Evolutionary conservation across 2,888 invertebrate genomes (phyloP).

Genomic region (Antitype chi): DNA sequence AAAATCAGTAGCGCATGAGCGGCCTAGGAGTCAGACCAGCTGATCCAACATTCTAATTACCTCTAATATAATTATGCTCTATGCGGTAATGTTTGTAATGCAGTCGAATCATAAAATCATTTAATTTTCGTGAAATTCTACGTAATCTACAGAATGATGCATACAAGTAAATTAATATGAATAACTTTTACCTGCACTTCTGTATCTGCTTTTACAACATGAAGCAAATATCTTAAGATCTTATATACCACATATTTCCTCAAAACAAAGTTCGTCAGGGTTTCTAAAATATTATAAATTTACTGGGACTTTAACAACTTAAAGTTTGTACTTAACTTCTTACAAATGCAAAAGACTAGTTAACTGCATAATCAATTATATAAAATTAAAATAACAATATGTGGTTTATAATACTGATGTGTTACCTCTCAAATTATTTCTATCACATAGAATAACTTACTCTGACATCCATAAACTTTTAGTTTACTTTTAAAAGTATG

Average conservation of each 20-base stretch:
- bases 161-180: constrained; percentile 15
- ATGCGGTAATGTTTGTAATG: constrained; percentile 25
- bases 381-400: constrained; percentile 70
- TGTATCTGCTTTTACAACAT: constrained; percentile 70
- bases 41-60: constrained; percentile 51
- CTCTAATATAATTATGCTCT: constrained; percentile 39
- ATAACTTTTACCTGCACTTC: constrained; percentile 18
- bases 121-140: constrained; percentile 23
- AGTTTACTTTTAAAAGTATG: constrained; percentile 29
- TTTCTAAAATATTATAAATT: constrained; percentile 37
- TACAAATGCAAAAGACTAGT: constrained; percentile 76
- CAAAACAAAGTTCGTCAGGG: constrained; percentile 30
- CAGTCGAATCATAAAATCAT: constrained; percentile 25
- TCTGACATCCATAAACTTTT: constrained; percentile 44
- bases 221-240: constrained; percentile 63
- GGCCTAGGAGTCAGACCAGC: constrained; percentile 57
- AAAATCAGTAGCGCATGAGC: constrained; percentile 37
- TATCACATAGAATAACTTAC: constrained; percentile 68
- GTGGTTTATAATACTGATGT: constrained; percentile 84
- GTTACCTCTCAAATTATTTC: constrained; percentile 66
- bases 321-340: constrained; percentile 59
- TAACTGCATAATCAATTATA: constrained; percentile 55
- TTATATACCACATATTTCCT: constrained; percentile 75
- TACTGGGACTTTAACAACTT: constrained; percentile 46
- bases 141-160: constrained; percentile 25